Conservation (phyloP, 2,888 invertebrate genomes). For the Scrobipalpa atriplicella region DNA sequence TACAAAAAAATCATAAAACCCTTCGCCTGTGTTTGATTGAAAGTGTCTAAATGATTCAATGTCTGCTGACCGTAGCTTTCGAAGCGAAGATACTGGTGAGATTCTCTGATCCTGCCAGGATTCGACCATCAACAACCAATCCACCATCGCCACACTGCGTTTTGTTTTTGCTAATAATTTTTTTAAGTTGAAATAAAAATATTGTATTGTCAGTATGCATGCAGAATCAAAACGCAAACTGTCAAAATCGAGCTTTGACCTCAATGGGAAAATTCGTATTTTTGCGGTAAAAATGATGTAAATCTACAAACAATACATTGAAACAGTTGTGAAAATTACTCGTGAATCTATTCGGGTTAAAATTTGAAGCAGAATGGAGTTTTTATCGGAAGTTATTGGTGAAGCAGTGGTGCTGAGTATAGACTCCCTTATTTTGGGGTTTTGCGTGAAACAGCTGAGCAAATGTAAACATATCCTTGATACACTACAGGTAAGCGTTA, state of each 20-base stretch:
- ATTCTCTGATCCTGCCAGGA: too few species aligned
- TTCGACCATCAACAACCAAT: too few species aligned
- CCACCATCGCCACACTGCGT: not conserved
- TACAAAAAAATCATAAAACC: not conserved
- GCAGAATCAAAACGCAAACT: conserved; percentile 30
- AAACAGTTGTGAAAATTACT: conserved; percentile 21
- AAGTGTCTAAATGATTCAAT: too few species aligned
- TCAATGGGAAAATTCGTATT: conserved; percentile 19
- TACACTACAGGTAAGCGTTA: conserved; percentile 85
- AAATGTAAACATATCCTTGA: conserved; percentile 88
- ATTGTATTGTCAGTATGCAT: too few species aligned
- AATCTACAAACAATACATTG: not conserved
- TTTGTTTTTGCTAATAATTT: not conserved
- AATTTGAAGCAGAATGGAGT: conserved; percentile 83
- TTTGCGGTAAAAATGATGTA: conserved; percentile 20
- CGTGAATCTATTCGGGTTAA: conserved; percentile 15
- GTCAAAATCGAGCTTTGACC: conserved; percentile 25
- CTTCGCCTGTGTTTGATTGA: not conserved
- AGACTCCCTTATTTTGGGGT: conserved; percentile 88
- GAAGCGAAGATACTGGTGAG: too few species aligned
- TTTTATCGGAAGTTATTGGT: conserved; percentile 83
- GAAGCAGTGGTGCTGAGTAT: conserved; percentile 89
- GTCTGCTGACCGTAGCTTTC: too few species aligned
- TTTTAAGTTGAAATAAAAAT: too few species aligned
- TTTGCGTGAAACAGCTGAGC: conserved; percentile 89